Evolutionary conservation across 1,140 invertebrate genomes (phyloP), one percentile per base, ranked within the genome.

Genomic region (Philotrypesis tridentata): DNA sequence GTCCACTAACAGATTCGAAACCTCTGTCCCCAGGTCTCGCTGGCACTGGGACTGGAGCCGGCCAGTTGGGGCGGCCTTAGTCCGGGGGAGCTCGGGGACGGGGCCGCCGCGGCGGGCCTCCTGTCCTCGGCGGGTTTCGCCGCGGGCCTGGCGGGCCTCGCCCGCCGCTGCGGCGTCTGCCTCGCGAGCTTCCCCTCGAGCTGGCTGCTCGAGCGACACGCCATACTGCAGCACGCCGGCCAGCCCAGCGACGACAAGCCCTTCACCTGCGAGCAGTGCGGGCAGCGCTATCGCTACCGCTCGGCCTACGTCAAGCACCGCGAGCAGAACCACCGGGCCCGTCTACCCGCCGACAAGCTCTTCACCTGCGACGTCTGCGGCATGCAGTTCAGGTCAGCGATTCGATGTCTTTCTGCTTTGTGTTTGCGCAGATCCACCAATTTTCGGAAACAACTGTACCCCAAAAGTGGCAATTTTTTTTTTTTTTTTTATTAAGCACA

Each of bases 191-290:
- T 97, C 86, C 96, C 96, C 17, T 96, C 96, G 8, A 93, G 95
- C 0, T 96, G 96, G 96, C 92, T 97, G 9, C 91, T 97, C 27
- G 96, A 97, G 88, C 94, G 96, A 81, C 96, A 97, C 85, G 95
- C 95, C 1, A 93, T 95, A 1, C 90, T 97, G 0, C 96, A 97
- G 87, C 96, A 97, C 89, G 92, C 93, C 5, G 93, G 93, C 21
- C 93, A 93, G 67, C 88, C 91, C 82, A 93, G 93, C 87, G 95
- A 96, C 85, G 96, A 97, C 88, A 97, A 97, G 87, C 96, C 96
- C n/a, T 97, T 97, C 91, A 96, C 96, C 12, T 97, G 96, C 91
- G 96, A 97, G 86, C 96, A 97, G 87, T 97, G 96, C 89, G 96
- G 96, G 11, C 96, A 97, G 86, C 96, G 96, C 85, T 97, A 97